Conservation (phyloP, 2,113 vertebrate species). For the Eclectus roratus region DNA sequence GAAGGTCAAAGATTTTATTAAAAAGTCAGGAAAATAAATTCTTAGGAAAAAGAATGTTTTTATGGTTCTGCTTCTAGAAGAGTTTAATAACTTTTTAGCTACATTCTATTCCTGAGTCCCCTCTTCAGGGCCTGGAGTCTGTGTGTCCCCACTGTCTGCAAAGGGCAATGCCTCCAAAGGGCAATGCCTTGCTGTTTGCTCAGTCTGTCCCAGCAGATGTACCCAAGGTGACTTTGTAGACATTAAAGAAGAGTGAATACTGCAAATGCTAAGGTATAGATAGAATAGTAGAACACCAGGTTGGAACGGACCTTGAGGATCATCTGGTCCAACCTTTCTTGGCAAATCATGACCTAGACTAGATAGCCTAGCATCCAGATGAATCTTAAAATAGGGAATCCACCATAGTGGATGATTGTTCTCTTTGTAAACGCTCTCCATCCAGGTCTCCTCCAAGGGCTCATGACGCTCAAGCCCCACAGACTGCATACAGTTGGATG, state of each 20-base stretch:
- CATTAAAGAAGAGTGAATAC: neutral
- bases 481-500: neutral
- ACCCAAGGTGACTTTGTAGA: neutral
- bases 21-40: slow-evolving; percentile 43
- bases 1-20: slow-evolving; percentile 48
- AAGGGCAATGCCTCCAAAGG: neutral
- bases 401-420: neutral
- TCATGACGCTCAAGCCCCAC: neutral
- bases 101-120: neutral
- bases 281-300: neutral
- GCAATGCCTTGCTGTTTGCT: neutral
- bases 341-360: neutral
- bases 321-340: neutral
- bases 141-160: neutral
- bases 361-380: neutral
- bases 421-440: neutral
- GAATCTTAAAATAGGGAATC: neutral
- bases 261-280: neutral
- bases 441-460: neutral
- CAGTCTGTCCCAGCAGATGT: neutral
- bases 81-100: neutral
- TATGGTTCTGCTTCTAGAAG: neutral
- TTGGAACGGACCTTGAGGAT: neutral
- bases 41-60: neutral
- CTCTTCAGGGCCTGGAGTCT: neutral